Evolutionary conservation across 2,888 invertebrate genomes (phyloP), one percentile per base, ranked within the genome.

Genomic region (Andricus quercusramuli): DNA sequence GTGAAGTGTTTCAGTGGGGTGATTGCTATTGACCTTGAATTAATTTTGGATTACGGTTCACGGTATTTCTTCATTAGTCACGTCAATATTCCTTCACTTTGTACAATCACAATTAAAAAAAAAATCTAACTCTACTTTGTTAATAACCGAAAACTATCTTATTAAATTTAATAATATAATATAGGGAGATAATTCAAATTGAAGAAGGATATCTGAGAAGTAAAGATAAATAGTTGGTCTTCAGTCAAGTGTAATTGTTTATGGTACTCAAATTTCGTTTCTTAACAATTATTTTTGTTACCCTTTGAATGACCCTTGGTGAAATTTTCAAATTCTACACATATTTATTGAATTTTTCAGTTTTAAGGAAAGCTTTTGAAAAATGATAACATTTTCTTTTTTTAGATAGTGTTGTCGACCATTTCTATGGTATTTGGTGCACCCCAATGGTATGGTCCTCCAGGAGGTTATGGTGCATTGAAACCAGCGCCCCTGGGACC

Each of bases 371-470:
- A 25, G 25, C 5, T 65, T 65, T 25, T 29, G 5, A 5, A 22
- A 65, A 65, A 15, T 22, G 32, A 29, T 25, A 1, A 11, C 25
- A 22, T 25, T 17, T 65, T 25, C 17, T 59, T 41, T 22, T 25
- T 64, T 64, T 22, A 79, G 79, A 5, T 79, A 41, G 15, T 76
- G 15, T 41, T 79, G 56, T 74, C 70, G 5, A n/a, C 56, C 17
- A n/a, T 77, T 51, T 56, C 66, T 3, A 85, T 85, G 79, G 88
- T 81, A 15, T 65, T 88, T 22, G 89, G 86, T 6, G 86, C 87
- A 64, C 92, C 92, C 0, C 90, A 91, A 70, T 92, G 90, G 89
- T 91, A 91, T 70, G 88, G 89, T 1, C 76, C 80, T 6, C 83
- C 83, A 29, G 41, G 78, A 44, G 79, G 70, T 59, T 83, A 83